These are phyloP conservation scores for Linyphia triangularis DNA, from an alignment of 2,888 invertebrate species.

Conservation along the genomic window DNA sequence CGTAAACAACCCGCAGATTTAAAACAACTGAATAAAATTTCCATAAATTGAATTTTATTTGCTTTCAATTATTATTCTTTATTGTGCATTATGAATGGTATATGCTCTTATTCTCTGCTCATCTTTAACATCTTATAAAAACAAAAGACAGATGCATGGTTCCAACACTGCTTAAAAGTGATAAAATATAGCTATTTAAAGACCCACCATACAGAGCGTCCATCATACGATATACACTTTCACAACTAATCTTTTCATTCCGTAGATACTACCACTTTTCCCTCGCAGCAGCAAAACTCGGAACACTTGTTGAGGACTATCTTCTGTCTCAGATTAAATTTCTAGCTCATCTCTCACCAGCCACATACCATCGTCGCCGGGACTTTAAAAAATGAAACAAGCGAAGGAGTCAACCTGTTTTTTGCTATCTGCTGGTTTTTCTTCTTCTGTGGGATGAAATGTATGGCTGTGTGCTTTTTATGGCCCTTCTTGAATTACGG, in stretches of 20 bases:
- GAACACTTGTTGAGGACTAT: slow-evolving; percentile 44
- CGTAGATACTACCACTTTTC: not conserved
- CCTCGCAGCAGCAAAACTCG: not conserved
- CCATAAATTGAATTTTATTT: too few relatives aligned
- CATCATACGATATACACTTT: not conserved
- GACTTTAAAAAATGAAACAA: not conserved
- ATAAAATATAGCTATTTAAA: too few relatives aligned
- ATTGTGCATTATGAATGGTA: too few relatives aligned
- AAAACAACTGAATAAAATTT: too few relatives aligned
- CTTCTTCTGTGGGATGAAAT: not conserved
- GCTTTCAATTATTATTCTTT: too few relatives aligned
- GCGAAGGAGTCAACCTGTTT: not conserved
- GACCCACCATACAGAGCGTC: too few relatives aligned
- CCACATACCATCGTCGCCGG: too few relatives aligned
- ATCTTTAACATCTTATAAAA: too few relatives aligned
- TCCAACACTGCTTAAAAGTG: too few relatives aligned
- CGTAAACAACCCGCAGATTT: too few relatives aligned
- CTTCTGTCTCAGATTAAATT: not conserved
- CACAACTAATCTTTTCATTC: not conserved
- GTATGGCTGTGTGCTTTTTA: not conserved
- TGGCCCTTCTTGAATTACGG: not conserved
- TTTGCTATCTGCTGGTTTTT: not conserved
- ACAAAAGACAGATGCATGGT: too few relatives aligned
- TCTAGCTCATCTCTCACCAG: not conserved
- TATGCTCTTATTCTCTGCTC: too few relatives aligned